phyloP scores from a whole-genome alignment of 2,113 vertebrate species.

The Indri indri region DNA sequence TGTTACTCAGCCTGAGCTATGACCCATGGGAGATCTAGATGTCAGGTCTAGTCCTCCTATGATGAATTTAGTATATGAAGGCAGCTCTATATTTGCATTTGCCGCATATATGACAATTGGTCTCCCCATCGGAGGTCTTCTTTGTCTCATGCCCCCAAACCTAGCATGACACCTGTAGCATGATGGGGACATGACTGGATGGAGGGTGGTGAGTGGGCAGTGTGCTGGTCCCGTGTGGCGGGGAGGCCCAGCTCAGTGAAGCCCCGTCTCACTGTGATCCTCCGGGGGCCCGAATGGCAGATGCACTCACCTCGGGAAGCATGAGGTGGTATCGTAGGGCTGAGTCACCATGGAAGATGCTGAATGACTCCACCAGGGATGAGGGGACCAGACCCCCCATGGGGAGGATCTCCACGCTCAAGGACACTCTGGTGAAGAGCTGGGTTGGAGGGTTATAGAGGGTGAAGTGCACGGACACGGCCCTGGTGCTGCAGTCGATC shows the following conservation, averaged over 20 bases:
- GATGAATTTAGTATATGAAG: not conserved
- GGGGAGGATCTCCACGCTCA: conserved; percentile 70
- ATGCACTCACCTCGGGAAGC: conserved; percentile 82
- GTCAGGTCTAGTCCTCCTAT: not conserved
- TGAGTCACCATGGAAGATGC: conserved; percentile 64
- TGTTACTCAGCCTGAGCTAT: not conserved
- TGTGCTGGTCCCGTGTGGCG: fast-evolving
- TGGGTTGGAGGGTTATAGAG: conserved; percentile 82
- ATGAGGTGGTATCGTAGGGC: conserved; percentile 66
- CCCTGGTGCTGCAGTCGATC: conserved; percentile 68
- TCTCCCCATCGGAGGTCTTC: not conserved
- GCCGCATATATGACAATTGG: not conserved
- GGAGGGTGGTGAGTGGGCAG: not conserved
- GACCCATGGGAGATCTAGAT: fast-evolving
- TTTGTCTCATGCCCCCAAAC: not conserved
- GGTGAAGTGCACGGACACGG: conserved; percentile 81
- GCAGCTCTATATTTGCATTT: too few species aligned
- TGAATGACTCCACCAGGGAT: conserved; percentile 78
- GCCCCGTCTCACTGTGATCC: not conserved
- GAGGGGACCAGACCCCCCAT: conserved; percentile 68
- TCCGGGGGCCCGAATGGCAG: fast-evolving
- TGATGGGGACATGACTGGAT: fast-evolving
- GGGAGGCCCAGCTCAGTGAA: fast-evolving
- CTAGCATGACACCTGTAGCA: fast-evolving
- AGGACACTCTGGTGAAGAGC: conserved; percentile 83